Conservation (phyloP, 2,797 vertebrate genomes). For the Jordanella pulchra region DNA sequence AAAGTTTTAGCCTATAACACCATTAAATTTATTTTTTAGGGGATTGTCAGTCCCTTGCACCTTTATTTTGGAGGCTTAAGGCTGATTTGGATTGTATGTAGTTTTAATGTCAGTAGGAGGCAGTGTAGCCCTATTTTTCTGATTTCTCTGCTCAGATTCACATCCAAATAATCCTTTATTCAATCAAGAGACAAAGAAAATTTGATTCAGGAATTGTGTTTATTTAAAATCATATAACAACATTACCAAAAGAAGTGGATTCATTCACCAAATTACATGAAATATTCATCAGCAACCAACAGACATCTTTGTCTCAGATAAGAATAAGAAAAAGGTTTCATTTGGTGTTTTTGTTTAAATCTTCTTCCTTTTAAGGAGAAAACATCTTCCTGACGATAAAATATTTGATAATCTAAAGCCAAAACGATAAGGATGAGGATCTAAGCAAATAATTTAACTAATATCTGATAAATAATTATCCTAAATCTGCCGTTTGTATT, state of each 20-base stretch:
- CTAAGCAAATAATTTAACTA: not conserved
- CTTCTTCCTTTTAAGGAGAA: not conserved
- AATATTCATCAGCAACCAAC: slow-evolving; percentile 2
- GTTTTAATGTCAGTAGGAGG: slow-evolving; percentile 35
- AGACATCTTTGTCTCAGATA: slow-evolving; percentile 1
- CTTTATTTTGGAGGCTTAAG: not conserved
- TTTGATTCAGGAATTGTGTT: not conserved
- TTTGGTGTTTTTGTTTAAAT: not conserved
- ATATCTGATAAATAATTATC: not conserved
- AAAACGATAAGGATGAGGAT: slow-evolving; percentile 8
- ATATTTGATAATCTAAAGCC: slow-evolving; percentile 1
- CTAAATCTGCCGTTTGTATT: no score
- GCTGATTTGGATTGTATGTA: no score
- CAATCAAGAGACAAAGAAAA: slow-evolving; percentile 27
- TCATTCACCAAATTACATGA: not conserved
- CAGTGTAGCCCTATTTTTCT: slow-evolving; percentile 31
- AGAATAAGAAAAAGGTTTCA: not conserved
- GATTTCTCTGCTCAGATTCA: not conserved
- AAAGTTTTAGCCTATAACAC: no score
- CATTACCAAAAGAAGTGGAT: not conserved
- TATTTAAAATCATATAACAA: slow-evolving; percentile 5
- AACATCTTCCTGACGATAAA: slow-evolving; percentile 23
- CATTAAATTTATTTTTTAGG: no score
- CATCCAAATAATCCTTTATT: slow-evolving; percentile 1
- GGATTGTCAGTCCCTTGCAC: not conserved